These are phyloP conservation scores for Gortyna flavago DNA, from an alignment of 2,888 invertebrate genomes.

Conservation along the genomic window DNA sequence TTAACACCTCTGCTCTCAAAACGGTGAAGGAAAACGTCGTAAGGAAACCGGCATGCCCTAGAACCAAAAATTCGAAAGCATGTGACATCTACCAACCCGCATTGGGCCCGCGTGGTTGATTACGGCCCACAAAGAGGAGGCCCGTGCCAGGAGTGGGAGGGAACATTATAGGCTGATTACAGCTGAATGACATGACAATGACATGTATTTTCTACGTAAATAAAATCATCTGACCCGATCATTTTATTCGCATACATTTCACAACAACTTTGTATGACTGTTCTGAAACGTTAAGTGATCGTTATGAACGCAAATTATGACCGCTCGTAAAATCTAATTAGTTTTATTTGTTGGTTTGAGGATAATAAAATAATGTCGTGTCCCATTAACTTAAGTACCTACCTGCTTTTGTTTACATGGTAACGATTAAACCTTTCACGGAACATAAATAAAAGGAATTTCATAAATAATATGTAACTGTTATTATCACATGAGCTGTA, in stretches of 20 bases:
- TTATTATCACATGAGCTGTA: background rate
- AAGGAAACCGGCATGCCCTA: background rate
- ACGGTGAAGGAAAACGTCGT: too few relatives aligned
- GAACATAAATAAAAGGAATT: background rate
- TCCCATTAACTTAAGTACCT: constrained; percentile 14
- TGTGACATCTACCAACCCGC: background rate
- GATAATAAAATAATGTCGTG: background rate
- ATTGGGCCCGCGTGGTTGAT: too few relatives aligned
- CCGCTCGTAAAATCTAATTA: constrained; percentile 36
- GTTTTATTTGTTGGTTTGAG: constrained; percentile 12
- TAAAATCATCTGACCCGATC: constrained; percentile 1
- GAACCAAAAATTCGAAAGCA: background rate
- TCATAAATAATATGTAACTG: background rate
- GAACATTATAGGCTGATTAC: too few relatives aligned
- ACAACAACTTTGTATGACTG: constrained; percentile 4
- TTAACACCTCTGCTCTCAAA: too few relatives aligned
- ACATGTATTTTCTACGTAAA: background rate
- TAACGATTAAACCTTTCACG: background rate
- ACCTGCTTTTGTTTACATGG: background rate
- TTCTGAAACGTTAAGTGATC: constrained; percentile 10
- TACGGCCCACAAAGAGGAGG: too few relatives aligned
- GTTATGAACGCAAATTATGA: constrained; percentile 32
- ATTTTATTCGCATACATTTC: constrained; percentile 10
- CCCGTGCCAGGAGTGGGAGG: too few relatives aligned
- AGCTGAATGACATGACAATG: background rate